phyloP scores from a whole-genome alignment of 2,797 vertebrate species.

The Mormyrus hasselquistii region DNA sequence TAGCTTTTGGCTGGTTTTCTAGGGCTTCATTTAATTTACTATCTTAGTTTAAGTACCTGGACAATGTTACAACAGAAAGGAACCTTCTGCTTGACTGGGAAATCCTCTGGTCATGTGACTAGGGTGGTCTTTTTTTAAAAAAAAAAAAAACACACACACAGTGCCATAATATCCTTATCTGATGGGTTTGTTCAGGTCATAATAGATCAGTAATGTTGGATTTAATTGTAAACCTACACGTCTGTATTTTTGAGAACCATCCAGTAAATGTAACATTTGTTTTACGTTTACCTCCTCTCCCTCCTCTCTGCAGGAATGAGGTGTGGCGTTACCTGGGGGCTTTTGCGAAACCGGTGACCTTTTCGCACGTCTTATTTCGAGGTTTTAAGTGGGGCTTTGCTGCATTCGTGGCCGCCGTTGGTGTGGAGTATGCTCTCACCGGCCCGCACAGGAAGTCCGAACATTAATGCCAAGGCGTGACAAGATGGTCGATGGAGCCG shows the following conservation, averaged over 20 bases:
- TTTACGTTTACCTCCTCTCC: not conserved
- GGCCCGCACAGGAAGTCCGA: conserved; percentile 66
- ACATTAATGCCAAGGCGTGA: conserved; percentile 50
- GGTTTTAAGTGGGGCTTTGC: conserved; percentile 87
- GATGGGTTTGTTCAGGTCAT: not conserved
- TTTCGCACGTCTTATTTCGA: conserved; percentile 65
- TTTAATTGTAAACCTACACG: not conserved
- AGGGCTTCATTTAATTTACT: not conserved
- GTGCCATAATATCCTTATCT: not conserved
- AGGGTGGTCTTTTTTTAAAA: not conserved
- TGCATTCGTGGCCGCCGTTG: conserved; percentile 81
- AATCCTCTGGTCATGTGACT: not conserved
- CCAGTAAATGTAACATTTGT: not conserved
- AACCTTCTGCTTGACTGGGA: not conserved
- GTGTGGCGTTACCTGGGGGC: conserved; percentile 79
- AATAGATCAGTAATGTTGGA: not conserved
- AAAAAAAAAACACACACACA: not conserved
- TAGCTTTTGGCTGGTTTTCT: not conserved
- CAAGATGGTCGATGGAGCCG: not conserved
- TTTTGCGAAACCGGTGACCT: conserved; percentile 64
- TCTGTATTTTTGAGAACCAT: not conserved
- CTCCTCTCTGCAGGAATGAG: conserved; percentile 74
- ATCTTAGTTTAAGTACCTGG: not conserved
- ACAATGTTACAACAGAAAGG: not conserved
- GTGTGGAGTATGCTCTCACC: conserved; percentile 77